A percentile compares a stretch with the other conserved stretches of the same genome.
These are phyloP conservation scores for Lophotriccus pileatus DNA, from an alignment of 2,797 vertebrate genomes.

Conservation along the genomic window DNA sequence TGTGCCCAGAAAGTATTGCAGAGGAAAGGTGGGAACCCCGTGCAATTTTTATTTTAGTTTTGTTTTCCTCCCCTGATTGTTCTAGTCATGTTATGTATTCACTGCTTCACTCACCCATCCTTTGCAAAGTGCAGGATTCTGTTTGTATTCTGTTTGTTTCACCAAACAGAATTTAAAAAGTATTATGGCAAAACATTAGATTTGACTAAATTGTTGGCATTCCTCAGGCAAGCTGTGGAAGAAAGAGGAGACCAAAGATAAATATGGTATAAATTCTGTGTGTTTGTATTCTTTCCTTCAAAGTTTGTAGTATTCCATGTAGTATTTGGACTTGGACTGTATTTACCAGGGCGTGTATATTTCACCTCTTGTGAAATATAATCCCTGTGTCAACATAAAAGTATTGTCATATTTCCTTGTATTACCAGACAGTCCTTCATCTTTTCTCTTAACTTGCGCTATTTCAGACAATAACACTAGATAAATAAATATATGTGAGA, in stretches of 20 bases:
- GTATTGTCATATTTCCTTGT: background rate
- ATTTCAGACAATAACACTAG: background rate
- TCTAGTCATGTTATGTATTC: background rate
- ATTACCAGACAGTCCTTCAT: background rate
- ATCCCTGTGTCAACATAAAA: background rate
- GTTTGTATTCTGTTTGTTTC: background rate
- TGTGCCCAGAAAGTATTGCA: background rate
- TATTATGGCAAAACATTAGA: background rate
- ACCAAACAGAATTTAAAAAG: background rate
- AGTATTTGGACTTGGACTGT: background rate
- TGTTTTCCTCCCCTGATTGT: rapidly evolving
- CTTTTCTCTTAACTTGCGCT: background rate
- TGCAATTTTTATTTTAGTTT: background rate
- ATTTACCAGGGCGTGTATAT: background rate
- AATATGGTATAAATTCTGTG: background rate
- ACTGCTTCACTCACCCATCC: rapidly evolving
- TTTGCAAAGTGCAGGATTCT: background rate
- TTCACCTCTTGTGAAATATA: background rate
- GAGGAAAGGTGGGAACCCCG: background rate
- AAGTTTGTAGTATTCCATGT: background rate
- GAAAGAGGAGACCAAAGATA: background rate
- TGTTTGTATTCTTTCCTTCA: background rate
- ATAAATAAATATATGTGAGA: background rate
- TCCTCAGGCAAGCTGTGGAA: background rate
- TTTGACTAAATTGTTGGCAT: background rate